Conservation (phyloP, 2,113 vertebrate species). For the Epinephelus moara region DNA sequence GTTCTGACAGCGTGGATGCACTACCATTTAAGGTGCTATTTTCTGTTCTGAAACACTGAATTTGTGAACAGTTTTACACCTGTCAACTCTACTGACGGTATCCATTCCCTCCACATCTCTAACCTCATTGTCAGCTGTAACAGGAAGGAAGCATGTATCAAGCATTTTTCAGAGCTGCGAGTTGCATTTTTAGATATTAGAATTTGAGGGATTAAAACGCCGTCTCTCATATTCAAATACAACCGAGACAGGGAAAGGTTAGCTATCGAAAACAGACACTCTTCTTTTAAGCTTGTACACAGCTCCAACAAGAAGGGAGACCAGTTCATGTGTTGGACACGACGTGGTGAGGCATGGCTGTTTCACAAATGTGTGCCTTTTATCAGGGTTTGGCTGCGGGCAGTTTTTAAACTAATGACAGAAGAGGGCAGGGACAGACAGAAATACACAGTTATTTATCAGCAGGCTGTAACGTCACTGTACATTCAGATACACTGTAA, state of each 20-base stretch:
- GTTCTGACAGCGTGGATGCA: slow-evolving; percentile 31
- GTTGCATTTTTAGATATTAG: slow-evolving; percentile 28
- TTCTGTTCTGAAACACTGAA: slow-evolving; percentile 63
- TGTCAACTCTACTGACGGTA: slow-evolving; percentile 54
- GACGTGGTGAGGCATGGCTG: slow-evolving; percentile 54
- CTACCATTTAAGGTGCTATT: slow-evolving; percentile 49
- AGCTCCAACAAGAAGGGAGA: slow-evolving; percentile 32
- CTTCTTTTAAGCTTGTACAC: slow-evolving; percentile 38
- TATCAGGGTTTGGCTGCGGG: slow-evolving; percentile 70
- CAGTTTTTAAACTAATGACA: slow-evolving; percentile 58
- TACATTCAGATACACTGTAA: slow-evolving; percentile 69
- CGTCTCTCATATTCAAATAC: slow-evolving; percentile 20
- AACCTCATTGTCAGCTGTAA: slow-evolving; percentile 35
- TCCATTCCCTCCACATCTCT: slow-evolving; percentile 29
- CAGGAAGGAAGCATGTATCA: slow-evolving; percentile 15
- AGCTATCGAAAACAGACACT: slow-evolving; percentile 23
- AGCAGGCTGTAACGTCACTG: slow-evolving; percentile 63
- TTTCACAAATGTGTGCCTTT: slow-evolving; percentile 82
- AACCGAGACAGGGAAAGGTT: slow-evolving; percentile 4
- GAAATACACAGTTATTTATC: slow-evolving; percentile 61
- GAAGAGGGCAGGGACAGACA: slow-evolving; percentile 32
- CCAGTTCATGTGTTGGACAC: slow-evolving; percentile 32
- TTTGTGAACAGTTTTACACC: slow-evolving; percentile 51
- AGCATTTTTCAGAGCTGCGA: slow-evolving; percentile 23
- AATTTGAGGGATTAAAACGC: slow-evolving; percentile 28